Percentiles rank a stretch among this genome's conserved stretches.
Conservation (phyloP, 2,113 vertebrate species). For the Thunnus thynnus region DNA sequence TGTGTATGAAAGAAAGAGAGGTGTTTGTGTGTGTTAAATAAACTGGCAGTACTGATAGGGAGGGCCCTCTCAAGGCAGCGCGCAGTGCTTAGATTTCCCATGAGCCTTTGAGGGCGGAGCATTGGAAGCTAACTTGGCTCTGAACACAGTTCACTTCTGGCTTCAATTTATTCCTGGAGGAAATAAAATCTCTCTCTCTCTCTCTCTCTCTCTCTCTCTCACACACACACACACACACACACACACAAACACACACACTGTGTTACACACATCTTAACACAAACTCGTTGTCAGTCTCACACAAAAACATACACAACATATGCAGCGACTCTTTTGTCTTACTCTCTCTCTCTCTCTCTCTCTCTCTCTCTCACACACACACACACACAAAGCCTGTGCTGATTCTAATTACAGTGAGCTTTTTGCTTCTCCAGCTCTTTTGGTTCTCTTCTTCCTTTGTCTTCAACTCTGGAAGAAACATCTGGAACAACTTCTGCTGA, state of each 20-base stretch:
- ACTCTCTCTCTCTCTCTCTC: not conserved
- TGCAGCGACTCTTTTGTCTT: slow-evolving; percentile 7
- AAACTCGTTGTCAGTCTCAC: not conserved
- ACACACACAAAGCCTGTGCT: slow-evolving; percentile 37
- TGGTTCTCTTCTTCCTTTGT: slow-evolving; percentile 60
- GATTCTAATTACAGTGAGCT: slow-evolving; percentile 85
- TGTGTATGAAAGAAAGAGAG: not conserved
- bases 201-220: too few species aligned
- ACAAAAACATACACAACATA: slow-evolving; percentile 14
- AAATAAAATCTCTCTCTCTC: too few species aligned
- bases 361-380: slow-evolving; percentile 10
- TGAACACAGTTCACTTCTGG: slow-evolving; percentile 82
- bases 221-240: slow-evolving; percentile 43
- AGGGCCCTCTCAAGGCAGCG: slow-evolving; percentile 39
- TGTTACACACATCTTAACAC: too few species aligned
- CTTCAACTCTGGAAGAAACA: slow-evolving; percentile 58
- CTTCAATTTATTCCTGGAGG: slow-evolving; percentile 90
- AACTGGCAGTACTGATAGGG: slow-evolving; percentile 20
- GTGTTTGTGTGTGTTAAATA: slow-evolving; percentile 10
- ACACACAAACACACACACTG: slow-evolving; percentile 29
- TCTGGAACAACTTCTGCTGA: slow-evolving; percentile 63
- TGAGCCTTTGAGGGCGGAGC: slow-evolving; percentile 83
- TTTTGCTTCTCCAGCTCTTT: slow-evolving; percentile 80
- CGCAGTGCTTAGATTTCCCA: slow-evolving; percentile 78
- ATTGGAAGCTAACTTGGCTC: slow-evolving; percentile 84